phyloP scores from a whole-genome alignment of 1,140 invertebrate genomes.

The Macrobrachium rosenbergii region DNA sequence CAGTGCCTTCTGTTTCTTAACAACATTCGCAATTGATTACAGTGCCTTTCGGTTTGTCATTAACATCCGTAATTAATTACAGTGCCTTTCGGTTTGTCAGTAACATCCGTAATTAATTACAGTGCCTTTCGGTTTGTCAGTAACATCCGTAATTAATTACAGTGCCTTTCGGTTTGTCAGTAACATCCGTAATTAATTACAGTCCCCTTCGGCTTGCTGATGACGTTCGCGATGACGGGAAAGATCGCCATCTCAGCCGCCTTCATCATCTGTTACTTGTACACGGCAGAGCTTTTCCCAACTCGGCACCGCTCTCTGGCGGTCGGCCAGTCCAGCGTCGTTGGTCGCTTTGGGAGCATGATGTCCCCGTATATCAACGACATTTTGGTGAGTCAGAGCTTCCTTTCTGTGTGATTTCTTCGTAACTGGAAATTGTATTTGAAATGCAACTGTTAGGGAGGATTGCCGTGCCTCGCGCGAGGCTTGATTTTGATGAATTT shows the following conservation, averaged over 20 bases:
- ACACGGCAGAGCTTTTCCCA: slow-evolving; percentile 59
- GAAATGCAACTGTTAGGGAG: too few species aligned
- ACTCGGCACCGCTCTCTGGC: slow-evolving; percentile 19
- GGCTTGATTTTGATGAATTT: too few species aligned
- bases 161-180: neutral
- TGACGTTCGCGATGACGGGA: neutral
- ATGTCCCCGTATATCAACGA: slow-evolving; percentile 10
- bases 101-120: too few species aligned
- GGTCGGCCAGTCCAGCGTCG: neutral
- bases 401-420: too few species aligned
- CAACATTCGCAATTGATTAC: neutral
- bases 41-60: too few species aligned
- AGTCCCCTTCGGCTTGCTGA: neutral
- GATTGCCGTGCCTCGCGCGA: too few species aligned
- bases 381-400: slow-evolving; percentile 29
- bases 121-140: too few species aligned
- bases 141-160: neutral
- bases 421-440: too few species aligned
- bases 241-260: slow-evolving; percentile 44
- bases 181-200: neutral
- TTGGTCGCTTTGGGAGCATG: slow-evolving; percentile 15
- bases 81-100: too few species aligned
- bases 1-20: neutral
- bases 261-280: slow-evolving; percentile 53
- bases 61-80: too few species aligned